phyloP scores from a whole-genome alignment of 2,797 vertebrate species.

The Limnodromus scolopaceus region DNA sequence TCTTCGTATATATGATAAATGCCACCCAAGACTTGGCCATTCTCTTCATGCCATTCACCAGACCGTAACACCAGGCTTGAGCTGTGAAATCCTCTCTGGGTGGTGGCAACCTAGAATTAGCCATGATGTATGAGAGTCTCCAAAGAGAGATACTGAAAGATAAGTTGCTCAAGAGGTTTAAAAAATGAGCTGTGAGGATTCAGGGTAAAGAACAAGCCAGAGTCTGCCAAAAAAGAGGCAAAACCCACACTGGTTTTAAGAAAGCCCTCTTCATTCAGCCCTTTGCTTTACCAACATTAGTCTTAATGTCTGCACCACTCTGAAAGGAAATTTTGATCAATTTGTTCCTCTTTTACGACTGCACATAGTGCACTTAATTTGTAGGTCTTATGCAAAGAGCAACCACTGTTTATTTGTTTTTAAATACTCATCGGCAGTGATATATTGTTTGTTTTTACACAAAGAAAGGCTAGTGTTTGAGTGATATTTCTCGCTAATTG shows the following conservation, averaged over 20 bases:
- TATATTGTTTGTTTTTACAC: neutral
- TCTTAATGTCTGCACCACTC: neutral
- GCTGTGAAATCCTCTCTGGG: slow-evolving; percentile 2
- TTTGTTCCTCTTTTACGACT: neutral
- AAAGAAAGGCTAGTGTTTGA: neutral
- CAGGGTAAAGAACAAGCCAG: neutral
- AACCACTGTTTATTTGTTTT: neutral
- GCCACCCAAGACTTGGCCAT: slow-evolving; percentile 12
- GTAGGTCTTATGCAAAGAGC: neutral
- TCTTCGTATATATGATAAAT: neutral
- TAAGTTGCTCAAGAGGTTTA: neutral
- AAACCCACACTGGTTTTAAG: neutral
- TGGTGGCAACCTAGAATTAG: slow-evolving; percentile 42
- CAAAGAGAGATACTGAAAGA: slow-evolving; percentile 35
- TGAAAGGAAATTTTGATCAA: neutral
- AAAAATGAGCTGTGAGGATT: neutral
- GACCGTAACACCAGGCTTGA: slow-evolving; percentile 21
- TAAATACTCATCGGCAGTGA: neutral
- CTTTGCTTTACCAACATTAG: neutral
- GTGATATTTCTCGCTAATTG: neutral
- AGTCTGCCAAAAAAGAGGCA: neutral
- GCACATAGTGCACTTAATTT: neutral
- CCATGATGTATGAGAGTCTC: neutral
- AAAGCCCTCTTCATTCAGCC: neutral
- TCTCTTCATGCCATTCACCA: slow-evolving; percentile 53